Evolutionary conservation across 1,140 invertebrate species (phyloP).

Genomic region (Solenopsis fugax): DNA sequence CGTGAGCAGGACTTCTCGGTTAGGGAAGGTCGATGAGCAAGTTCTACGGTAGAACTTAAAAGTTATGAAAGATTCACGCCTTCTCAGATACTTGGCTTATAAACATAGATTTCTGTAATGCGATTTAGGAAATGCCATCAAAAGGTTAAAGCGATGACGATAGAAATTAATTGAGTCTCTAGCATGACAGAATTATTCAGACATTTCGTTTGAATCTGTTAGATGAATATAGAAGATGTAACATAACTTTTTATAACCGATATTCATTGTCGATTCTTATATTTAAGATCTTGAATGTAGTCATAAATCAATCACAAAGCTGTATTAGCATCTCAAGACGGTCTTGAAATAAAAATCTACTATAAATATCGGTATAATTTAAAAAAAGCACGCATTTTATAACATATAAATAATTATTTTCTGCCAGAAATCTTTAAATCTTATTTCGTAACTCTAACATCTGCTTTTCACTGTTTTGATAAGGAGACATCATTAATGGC

Average conservation of each 20-base stretch:
- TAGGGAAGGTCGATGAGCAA: neutral
- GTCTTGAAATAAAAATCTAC: too few species aligned
- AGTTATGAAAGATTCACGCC: neutral
- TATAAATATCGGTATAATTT: neutral
- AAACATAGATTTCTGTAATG: constrained; percentile 32
- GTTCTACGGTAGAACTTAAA: constrained; percentile 4
- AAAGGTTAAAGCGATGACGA: constrained; percentile 31
- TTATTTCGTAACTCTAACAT: neutral
- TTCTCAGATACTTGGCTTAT: constrained; percentile 1
- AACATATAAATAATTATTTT: neutral
- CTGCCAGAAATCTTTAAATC: neutral
- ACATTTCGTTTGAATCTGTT: neutral
- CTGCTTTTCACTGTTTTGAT: neutral
- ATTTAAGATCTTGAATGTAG: too few species aligned
- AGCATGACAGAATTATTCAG: neutral
- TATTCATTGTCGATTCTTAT: too few species aligned
- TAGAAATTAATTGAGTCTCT: neutral
- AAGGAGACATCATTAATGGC: neutral
- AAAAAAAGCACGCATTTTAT: neutral
- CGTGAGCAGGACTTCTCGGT: neutral
- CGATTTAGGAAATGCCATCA: constrained; percentile 40
- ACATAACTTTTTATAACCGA: neutral
- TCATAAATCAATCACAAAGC: too few species aligned
- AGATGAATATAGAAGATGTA: neutral
- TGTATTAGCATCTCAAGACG: too few species aligned